These are phyloP conservation scores for Petrocephalus schoutedeni DNA, from an alignment of 2,797 vertebrate genomes.

Conservation along the genomic window DNA sequence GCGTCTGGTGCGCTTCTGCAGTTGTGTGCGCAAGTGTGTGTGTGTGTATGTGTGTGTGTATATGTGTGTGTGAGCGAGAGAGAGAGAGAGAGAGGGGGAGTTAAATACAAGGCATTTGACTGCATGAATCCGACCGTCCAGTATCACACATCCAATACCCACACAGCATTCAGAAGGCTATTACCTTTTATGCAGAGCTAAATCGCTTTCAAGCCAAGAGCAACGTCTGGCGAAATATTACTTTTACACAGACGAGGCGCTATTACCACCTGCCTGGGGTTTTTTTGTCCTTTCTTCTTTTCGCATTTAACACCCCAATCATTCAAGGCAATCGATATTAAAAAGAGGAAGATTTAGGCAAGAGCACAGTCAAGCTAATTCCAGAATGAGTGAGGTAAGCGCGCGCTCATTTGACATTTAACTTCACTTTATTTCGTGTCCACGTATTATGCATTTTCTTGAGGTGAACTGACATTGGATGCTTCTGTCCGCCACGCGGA, in stretches of 20 bases:
- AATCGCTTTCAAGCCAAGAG: neutral
- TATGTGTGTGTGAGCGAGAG: neutral
- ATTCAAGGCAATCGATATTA: neutral
- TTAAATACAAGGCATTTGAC: neutral
- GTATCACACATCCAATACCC: neutral
- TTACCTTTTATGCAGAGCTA: neutral
- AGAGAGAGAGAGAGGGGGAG: neutral
- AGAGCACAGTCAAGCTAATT: neutral
- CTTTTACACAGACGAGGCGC: neutral
- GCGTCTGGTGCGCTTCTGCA: neutral
- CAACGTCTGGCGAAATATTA: neutral
- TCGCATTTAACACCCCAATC: neutral
- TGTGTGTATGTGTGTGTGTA: neutral
- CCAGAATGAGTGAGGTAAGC: constrained; percentile 25
- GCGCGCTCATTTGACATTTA: neutral
- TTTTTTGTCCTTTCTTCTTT: neutral
- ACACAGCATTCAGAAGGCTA: neutral
- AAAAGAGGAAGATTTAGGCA: neutral
- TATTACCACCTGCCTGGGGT: neutral
- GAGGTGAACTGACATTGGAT: neutral
- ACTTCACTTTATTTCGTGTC: constrained; percentile 11
- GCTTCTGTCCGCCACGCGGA: neutral
- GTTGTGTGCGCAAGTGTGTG: neutral
- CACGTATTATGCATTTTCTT: neutral
- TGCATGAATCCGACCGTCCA: neutral